Evolutionary conservation across 2,113 vertebrate genomes (phyloP).

Genomic region (Chamaetylas fuelleborni): DNA sequence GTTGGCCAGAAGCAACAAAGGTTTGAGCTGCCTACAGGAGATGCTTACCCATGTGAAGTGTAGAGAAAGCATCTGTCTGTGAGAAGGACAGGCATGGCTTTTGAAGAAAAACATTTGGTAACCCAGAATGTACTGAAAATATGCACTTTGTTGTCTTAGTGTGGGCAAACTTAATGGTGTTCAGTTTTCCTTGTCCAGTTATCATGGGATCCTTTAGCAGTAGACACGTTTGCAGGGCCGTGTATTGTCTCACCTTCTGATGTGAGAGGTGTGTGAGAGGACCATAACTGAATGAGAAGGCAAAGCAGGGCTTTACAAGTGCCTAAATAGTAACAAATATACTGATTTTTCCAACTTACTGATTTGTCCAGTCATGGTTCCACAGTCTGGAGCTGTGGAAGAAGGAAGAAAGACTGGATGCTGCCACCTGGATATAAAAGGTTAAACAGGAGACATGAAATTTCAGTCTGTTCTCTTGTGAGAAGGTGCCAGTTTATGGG

Average conservation of each 20-base stretch:
- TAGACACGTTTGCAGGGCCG: background rate
- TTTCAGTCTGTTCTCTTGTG: background rate
- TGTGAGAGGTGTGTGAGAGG: background rate
- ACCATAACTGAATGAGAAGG: background rate
- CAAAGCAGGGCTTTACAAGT: background rate
- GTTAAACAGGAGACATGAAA: background rate
- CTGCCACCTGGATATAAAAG: background rate
- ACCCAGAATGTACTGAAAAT: background rate
- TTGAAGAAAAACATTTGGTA: background rate
- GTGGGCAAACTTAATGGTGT: fast-evolving
- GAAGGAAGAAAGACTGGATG: background rate
- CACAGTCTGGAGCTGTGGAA: background rate
- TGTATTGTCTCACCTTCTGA: background rate
- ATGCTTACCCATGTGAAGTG: fast-evolving
- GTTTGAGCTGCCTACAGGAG: background rate
- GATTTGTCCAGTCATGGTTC: background rate
- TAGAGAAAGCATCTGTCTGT: background rate
- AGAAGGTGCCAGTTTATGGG: background rate
- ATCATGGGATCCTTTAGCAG: background rate
- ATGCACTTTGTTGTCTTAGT: too few relatives aligned
- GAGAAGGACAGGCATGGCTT: background rate
- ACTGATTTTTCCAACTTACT: background rate
- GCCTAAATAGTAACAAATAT: background rate
- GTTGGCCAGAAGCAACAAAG: background rate
- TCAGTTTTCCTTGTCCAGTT: background rate